Evolutionary conservation across 2,888 invertebrate genomes (phyloP).

Genomic region (Epirrhoe alternata): DNA sequence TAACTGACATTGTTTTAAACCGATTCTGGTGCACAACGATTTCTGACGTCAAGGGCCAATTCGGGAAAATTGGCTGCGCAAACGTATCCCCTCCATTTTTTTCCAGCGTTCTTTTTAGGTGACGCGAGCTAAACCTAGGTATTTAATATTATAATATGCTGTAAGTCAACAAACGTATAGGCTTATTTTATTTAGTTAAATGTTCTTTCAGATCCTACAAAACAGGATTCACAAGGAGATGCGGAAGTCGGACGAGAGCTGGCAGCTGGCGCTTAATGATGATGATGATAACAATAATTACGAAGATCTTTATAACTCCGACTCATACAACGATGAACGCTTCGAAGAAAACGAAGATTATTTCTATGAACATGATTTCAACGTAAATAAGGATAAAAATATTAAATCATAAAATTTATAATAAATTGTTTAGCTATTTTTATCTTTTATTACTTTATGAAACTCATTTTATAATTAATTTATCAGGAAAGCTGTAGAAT

Average conservation of each 20-base stretch:
- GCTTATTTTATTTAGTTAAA: neutral
- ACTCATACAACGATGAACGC: slow-evolving; percentile 53
- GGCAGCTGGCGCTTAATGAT: slow-evolving; percentile 42
- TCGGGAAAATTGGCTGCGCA: too few relatives aligned
- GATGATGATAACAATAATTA: slow-evolving; percentile 41
- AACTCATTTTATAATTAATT: neutral
- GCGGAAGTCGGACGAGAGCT: slow-evolving; percentile 50
- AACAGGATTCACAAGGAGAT: slow-evolving; percentile 65
- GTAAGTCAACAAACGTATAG: too few relatives aligned
- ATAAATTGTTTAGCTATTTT: slow-evolving; percentile 2
- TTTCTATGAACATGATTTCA: slow-evolving; percentile 45
- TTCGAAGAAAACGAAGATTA: slow-evolving; percentile 54
- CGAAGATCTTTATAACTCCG: slow-evolving; percentile 37
- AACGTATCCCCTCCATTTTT: too few relatives aligned
- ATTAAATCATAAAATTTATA: slow-evolving; percentile 14
- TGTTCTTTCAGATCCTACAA: slow-evolving; percentile 62
- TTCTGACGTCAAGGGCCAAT: too few relatives aligned
- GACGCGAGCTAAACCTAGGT: too few relatives aligned
- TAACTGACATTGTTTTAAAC: too few relatives aligned
- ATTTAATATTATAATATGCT: too few relatives aligned
- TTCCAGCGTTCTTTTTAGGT: too few relatives aligned
- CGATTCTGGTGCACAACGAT: too few relatives aligned
- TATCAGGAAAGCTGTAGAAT: neutral
- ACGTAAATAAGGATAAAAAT: slow-evolving; percentile 40
- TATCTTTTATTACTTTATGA: neutral